Percentiles rank a stretch among this genome's conserved stretches.
phyloP scores from a whole-genome alignment of 2,888 invertebrate genomes.

The Rhodophaea formosa region DNA sequence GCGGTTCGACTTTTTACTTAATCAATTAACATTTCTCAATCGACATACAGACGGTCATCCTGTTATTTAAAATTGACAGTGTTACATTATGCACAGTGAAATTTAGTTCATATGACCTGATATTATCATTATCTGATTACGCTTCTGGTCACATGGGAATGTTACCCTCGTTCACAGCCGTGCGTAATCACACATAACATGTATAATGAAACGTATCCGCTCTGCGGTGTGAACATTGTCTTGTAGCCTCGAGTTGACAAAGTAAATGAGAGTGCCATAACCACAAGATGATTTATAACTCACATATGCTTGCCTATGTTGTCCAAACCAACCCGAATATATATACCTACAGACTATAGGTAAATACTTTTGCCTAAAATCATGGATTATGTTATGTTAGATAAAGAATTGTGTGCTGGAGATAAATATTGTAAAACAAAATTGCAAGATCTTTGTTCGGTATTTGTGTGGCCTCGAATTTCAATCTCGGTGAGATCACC shows the following conservation, averaged over 20 bases:
- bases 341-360: background rate
- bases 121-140: slow-evolving; percentile 10
- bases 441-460: background rate
- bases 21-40: no score
- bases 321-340: background rate
- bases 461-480: background rate
- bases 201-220: slow-evolving; percentile 15
- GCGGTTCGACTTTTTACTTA: no score
- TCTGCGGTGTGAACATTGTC: slow-evolving; percentile 15
- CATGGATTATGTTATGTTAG: background rate
- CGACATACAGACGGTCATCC: no score
- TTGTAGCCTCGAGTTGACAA: slow-evolving; percentile 8
- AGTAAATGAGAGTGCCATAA: slow-evolving; percentile 14
- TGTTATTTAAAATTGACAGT: no score
- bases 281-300: slow-evolving; percentile 10
- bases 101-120: background rate
- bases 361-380: background rate
- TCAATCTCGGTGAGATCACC: no score
- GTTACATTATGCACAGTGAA: background rate
- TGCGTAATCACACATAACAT: slow-evolving; percentile 14
- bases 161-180: slow-evolving; percentile 3
- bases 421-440: background rate
- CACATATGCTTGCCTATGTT: background rate
- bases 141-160: slow-evolving; percentile 9
- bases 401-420: background rate